These are phyloP conservation scores for Beris morrisii DNA, from an alignment of 2,888 invertebrate genomes.

Conservation along the genomic window DNA sequence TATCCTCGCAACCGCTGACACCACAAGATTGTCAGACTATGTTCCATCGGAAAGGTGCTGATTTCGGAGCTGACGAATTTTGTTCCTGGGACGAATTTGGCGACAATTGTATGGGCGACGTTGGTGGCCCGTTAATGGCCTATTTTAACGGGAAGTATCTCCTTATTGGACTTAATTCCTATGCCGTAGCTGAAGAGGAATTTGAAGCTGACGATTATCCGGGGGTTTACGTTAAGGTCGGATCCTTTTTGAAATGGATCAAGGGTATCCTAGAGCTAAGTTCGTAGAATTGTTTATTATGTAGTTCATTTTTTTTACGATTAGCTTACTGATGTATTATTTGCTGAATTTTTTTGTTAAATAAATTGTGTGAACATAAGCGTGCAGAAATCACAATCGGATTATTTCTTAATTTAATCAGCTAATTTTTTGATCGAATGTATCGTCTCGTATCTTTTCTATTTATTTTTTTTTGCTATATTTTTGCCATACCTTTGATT, in stretches of 20 bases:
- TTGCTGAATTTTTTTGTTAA: too few species aligned
- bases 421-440: neutral
- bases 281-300: too few species aligned
- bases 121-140: constrained; percentile 40
- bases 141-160: constrained; percentile 36
- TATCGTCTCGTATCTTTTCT: neutral
- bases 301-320: too few species aligned
- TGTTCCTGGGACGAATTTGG: constrained; percentile 43
- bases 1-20: constrained; percentile 36
- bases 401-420: neutral
- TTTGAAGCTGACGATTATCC: constrained; percentile 39
- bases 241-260: constrained; percentile 41
- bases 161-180: constrained; percentile 40
- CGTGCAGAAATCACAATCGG: neutral
- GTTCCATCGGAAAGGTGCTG: constrained; percentile 36
- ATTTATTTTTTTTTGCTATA: too few species aligned
- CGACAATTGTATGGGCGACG: constrained; percentile 42
- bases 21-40: constrained; percentile 41
- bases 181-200: constrained; percentile 36
- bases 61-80: constrained; percentile 36
- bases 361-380: too few species aligned
- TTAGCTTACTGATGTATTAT: too few species aligned
- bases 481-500: too few species aligned
- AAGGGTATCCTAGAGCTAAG: constrained; percentile 1
- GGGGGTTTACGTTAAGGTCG: constrained; percentile 41